Percentiles rank a stretch among this genome's conserved stretches.
Evolutionary conservation across 2,888 invertebrate genomes (phyloP).

Genomic region (Folsomia manolachei): DNA sequence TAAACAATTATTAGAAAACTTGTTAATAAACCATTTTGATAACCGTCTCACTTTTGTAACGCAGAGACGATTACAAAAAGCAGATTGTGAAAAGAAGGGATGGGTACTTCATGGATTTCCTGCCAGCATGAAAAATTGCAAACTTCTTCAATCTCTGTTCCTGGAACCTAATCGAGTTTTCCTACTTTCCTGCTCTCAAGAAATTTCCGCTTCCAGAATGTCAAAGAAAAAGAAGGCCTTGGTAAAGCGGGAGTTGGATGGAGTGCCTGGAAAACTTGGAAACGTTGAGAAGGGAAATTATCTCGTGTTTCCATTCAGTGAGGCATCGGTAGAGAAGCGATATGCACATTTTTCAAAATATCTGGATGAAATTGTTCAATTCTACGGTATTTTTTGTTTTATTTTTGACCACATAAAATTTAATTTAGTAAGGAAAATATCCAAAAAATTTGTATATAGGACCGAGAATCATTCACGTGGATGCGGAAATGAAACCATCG

Average conservation of each 20-base stretch:
- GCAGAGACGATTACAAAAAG: conserved; percentile 32
- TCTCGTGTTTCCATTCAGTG: conserved; percentile 37
- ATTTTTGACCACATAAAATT: background rate
- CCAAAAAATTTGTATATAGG: too few relatives aligned
- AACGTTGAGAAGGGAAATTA: conserved; percentile 16
- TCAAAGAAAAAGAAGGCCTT: conserved; percentile 25
- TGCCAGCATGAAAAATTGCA: conserved; percentile 31
- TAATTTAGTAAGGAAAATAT: too few relatives aligned
- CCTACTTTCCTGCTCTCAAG: conserved; percentile 32
- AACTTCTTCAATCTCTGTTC: conserved; percentile 33
- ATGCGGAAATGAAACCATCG: conserved; percentile 30
- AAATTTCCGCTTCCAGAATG: conserved; percentile 23
- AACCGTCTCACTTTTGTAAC: background rate
- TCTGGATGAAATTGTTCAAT: conserved; percentile 27
- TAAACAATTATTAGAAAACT: background rate
- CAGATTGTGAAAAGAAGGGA: conserved; percentile 44
- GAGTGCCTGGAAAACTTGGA: background rate
- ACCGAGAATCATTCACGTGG: conserved; percentile 39
- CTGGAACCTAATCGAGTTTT: conserved; percentile 41
- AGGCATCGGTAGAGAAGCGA: conserved; percentile 25
- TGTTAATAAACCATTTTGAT: background rate
- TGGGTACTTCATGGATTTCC: conserved; percentile 48
- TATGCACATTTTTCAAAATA: conserved; percentile 27
- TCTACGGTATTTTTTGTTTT: conserved; percentile 35
- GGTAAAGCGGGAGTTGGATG: conserved; percentile 24